Base-by-base conservation (phyloP, 2,797 vertebrate genomes). In the Hybognathus amarus region DNA sequence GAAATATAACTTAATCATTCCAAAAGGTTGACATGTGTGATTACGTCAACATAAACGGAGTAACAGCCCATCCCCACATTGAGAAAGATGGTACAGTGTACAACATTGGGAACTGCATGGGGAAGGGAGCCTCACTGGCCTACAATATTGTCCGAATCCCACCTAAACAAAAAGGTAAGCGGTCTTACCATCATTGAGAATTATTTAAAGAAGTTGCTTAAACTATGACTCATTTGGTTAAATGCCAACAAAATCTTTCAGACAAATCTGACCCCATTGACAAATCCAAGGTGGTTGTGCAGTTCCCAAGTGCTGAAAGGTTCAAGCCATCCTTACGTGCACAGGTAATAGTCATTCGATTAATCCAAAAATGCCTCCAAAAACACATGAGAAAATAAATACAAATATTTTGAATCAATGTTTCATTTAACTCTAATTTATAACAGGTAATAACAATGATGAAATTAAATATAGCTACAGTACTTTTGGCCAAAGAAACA, bases 51-150 rank as follows among this genome's bases (percentile, higher is more conserved):
- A 92, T 99, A 76, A 99, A 99, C 0, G 98, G 98, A 47, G 94
- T 96, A 22, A 99, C 98, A 0, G 98, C 98, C 40, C 98, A 99
- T 24, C 98, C 98, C 66, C 98, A 99, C 83, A 93, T 99, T 10
- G 98, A 99, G 89, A 94, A 67, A 0, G 98, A 99, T 0, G 98
- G 98, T 2, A 99, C 98, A 0, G 97, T 99, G 79, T 99, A 96
- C 84, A 99, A 99, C 92, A 99, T 99, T 1, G 98, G 98, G 40
- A 99, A 99, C 80, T 99, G 98, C 92, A 99, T 99, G 91, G 98
- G 98, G 0, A 99, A 99, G 86, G 97, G 98, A 81, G 97, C 98
- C 24, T 87, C 97, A 0, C 90, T 99, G 85, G 97, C 98, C 87
- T 99, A 99, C 90, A 99, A 99, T 89, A 96, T 99, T 76, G 91